Percentiles rank a stretch among this genome's conserved stretches.
Conservation (phyloP, 1,140 invertebrate species). For the Mylabris phalerata region DNA sequence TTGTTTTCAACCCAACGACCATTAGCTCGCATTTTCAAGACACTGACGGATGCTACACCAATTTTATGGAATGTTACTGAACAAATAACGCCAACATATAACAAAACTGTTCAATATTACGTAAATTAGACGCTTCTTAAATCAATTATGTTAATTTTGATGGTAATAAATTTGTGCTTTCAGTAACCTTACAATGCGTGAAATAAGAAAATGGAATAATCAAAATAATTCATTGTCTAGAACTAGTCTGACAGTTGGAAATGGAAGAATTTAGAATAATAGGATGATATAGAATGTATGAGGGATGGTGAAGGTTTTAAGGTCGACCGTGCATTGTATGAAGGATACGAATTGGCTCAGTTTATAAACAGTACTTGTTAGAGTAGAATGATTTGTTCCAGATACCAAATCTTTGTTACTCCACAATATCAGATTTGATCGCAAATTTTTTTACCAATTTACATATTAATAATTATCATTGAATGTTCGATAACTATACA, state of each 20-base stretch:
- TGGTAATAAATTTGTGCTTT: too few species aligned
- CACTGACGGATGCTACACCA: constrained; percentile 1
- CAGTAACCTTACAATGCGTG: too few species aligned
- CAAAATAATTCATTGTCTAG: too few species aligned
- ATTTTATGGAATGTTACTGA: neutral
- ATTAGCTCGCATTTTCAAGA: neutral
- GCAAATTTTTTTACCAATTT: too few species aligned
- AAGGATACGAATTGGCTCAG: neutral
- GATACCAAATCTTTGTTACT: too few species aligned
- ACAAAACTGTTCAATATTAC: neutral
- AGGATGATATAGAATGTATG: constrained; percentile 11
- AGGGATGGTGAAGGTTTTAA: neutral
- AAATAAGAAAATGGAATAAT: too few species aligned
- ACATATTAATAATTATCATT: too few species aligned
- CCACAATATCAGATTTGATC: too few species aligned
- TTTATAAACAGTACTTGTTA: constrained; percentile 10
- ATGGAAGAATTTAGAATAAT: constrained; percentile 12
- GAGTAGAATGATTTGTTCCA: too few species aligned
- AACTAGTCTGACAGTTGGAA: neutral
- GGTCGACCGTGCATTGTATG: neutral
- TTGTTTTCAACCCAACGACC: constrained; percentile 10
- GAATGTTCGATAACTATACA: too few species aligned
- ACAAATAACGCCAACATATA: too few species aligned
- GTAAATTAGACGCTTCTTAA: neutral
- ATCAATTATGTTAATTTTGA: too few species aligned